A percentile compares a stretch with the other conserved stretches of the same genome.
These are phyloP conservation scores for Cephalophus harveyi DNA, from an alignment of 2,113 vertebrate species.

Conservation along the genomic window DNA sequence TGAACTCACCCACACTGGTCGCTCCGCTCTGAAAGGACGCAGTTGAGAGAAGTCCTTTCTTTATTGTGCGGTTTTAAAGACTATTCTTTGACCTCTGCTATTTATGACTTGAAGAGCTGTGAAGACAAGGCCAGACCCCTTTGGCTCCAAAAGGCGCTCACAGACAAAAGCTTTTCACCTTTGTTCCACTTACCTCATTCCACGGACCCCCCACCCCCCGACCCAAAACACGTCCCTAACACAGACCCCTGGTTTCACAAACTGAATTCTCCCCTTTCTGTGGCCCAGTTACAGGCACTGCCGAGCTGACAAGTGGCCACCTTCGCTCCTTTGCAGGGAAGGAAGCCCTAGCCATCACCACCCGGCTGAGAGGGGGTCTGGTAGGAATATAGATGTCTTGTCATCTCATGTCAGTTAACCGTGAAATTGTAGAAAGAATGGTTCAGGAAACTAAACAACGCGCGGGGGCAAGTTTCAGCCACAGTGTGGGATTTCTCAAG, in stretches of 20 bases:
- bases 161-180: slow-evolving; percentile 13
- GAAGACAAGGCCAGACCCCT: slow-evolving; percentile 1
- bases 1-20: neutral
- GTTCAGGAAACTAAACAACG: neutral
- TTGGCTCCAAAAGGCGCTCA: neutral
- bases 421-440: neutral
- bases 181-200: neutral
- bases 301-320: neutral
- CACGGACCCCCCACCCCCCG: neutral
- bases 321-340: rapidly evolving
- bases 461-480: rapidly evolving
- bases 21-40: neutral
- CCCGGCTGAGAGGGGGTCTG: neutral
- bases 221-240: rapidly evolving
- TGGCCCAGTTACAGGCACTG: neutral
- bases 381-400: neutral
- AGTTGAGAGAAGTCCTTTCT: slow-evolving; percentile 26
- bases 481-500: rapidly evolving
- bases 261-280: neutral
- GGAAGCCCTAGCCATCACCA: rapidly evolving
- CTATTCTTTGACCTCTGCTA: slow-evolving; percentile 48
- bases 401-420: neutral
- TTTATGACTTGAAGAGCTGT: neutral
- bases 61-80: slow-evolving; percentile 34
- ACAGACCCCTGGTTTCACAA: no score